These are phyloP conservation scores for Phainopepla nitens DNA, from an alignment of 2,113 vertebrate genomes.

Conservation along the genomic window DNA sequence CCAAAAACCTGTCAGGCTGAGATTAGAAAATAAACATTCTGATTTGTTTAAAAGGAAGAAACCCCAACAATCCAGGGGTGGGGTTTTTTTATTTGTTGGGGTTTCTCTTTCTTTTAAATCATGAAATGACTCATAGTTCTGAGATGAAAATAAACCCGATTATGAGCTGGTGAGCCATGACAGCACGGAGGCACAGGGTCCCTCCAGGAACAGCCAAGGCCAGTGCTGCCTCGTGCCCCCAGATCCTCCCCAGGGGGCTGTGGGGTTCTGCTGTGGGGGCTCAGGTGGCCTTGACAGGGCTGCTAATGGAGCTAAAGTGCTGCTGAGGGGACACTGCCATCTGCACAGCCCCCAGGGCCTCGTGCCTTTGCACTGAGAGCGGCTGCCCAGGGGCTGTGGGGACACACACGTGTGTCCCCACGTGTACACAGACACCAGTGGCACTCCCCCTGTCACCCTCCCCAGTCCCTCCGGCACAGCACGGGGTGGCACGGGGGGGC, in stretches of 20 bases:
- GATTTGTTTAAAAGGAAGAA: not conserved
- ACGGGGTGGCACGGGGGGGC: not conserved
- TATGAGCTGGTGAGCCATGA: not conserved
- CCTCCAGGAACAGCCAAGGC: fast-evolving
- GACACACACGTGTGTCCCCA: not conserved
- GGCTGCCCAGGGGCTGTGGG: fast-evolving
- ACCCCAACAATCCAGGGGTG: not conserved
- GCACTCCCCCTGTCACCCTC: not conserved
- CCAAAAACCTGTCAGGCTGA: not conserved
- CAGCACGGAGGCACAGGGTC: not conserved
- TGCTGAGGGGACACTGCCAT: not conserved
- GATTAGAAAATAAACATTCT: not conserved
- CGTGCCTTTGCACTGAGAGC: not conserved
- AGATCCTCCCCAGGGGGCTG: fast-evolving
- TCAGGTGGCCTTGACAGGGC: slow-evolving; percentile 29
- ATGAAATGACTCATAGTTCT: not conserved
- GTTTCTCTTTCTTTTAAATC: not conserved
- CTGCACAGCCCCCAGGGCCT: not conserved
- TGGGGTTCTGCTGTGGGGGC: not conserved
- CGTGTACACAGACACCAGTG: not conserved
- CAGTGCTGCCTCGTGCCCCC: not conserved
- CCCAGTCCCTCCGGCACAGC: not conserved
- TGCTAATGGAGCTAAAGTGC: slow-evolving; percentile 67
- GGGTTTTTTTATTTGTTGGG: not conserved
- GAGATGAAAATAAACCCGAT: slow-evolving; percentile 31